These are phyloP conservation scores for Cryptomyrus ogoouensis DNA, from an alignment of 2,113 vertebrate species.

Conservation along the genomic window DNA sequence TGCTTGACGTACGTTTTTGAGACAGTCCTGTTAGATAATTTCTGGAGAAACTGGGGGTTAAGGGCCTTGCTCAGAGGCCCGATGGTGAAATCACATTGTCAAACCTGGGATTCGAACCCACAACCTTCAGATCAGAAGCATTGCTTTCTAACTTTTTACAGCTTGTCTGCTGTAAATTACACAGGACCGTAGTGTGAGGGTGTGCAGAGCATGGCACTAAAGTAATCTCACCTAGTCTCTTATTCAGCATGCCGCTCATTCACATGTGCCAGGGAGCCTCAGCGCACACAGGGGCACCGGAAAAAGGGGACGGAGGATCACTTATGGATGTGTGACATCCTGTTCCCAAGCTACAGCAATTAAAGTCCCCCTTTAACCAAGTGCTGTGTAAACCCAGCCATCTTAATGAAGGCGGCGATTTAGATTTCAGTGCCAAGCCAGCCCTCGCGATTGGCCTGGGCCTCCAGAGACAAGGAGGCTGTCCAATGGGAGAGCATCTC, in stretches of 20 bases:
- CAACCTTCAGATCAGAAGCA: not conserved
- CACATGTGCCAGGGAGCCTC: not conserved
- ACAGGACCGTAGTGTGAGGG: not conserved
- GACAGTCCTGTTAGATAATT: not conserved
- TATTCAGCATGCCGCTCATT: not conserved
- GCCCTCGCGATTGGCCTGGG: constrained; percentile 47
- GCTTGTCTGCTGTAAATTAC: not conserved
- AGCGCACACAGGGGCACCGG: not conserved
- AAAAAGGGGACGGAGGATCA: not conserved
- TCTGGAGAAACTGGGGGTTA: not conserved
- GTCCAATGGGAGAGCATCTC: too few species aligned
- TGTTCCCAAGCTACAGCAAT: constrained; percentile 50
- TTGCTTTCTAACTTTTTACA: not conserved
- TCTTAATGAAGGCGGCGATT: constrained; percentile 68
- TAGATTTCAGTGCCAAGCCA: constrained; percentile 55
- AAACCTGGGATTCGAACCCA: not conserved
- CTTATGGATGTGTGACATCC: constrained; percentile 41
- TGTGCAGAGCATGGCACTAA: not conserved
- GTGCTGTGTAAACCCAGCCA: constrained; percentile 51
- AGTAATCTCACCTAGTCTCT: not conserved
- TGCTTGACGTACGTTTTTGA: not conserved
- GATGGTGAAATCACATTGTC: not conserved
- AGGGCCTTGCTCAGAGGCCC: not conserved
- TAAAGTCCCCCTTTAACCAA: constrained; percentile 60
- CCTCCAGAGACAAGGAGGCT: constrained; percentile 49